phyloP scores from a whole-genome alignment of 2,797 vertebrate genomes.

The Hemitrygon akajei region DNA sequence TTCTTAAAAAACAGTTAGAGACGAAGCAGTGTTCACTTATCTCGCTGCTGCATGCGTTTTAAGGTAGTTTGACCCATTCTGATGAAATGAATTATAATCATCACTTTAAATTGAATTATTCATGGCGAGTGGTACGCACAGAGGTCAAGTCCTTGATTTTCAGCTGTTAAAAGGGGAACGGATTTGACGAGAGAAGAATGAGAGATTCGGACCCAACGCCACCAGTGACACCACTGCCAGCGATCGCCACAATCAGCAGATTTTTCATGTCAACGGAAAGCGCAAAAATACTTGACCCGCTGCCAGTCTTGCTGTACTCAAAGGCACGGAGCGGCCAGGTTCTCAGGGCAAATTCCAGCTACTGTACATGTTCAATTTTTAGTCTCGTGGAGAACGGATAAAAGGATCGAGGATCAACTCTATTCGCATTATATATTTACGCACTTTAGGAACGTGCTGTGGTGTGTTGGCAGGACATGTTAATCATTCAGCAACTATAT shows the following conservation, averaged over 20 bases:
- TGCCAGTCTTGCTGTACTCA: neutral
- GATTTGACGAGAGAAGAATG: neutral
- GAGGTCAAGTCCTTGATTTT: neutral
- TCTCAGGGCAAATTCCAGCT: neutral
- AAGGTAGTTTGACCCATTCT: conserved; percentile 24
- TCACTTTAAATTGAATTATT: conserved; percentile 12
- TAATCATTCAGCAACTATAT: too few relatives aligned
- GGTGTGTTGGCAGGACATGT: too few relatives aligned
- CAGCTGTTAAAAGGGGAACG: neutral
- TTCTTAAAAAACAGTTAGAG: conserved; percentile 13
- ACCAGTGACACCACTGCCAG: neutral
- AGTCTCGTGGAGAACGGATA: neutral
- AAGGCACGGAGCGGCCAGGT: neutral
- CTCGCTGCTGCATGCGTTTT: neutral
- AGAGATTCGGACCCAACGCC: neutral
- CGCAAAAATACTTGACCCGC: too few relatives aligned
- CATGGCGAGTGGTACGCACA: neutral
- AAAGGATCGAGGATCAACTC: too few relatives aligned
- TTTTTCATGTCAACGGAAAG: neutral
- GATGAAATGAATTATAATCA: conserved; percentile 18
- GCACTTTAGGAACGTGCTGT: too few relatives aligned
- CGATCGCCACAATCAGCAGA: neutral
- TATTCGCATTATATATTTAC: too few relatives aligned
- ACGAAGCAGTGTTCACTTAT: neutral
- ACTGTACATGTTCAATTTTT: neutral